Evolutionary conservation across 2,888 invertebrate genomes (phyloP).

Genomic region (Xanthostigma xanthostigma): DNA sequence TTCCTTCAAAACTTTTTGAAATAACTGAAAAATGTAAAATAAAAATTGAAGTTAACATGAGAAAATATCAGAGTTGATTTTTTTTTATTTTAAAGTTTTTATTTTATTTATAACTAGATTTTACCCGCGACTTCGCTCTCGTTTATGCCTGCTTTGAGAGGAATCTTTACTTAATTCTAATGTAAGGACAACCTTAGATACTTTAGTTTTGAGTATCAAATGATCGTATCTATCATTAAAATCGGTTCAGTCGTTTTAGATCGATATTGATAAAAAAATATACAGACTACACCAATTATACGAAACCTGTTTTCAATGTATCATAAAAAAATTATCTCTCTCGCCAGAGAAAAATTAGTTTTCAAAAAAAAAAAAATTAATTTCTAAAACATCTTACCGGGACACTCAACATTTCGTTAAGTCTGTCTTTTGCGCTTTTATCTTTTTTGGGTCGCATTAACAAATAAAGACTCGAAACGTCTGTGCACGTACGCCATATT

Average conservation of each 20-base stretch:
- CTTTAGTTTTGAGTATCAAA: too few relatives aligned
- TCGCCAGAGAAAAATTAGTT: too few relatives aligned
- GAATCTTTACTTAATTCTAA: too few relatives aligned
- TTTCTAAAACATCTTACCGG: neutral
- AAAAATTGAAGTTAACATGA: neutral
- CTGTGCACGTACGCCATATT: constrained; percentile 53
- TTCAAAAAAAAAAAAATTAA: neutral
- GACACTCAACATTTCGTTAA: constrained; percentile 1
- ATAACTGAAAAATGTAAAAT: constrained; percentile 12
- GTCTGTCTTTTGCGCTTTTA: neutral
- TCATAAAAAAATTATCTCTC: too few relatives aligned
- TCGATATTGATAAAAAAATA: too few relatives aligned
- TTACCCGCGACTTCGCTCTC: too few relatives aligned
- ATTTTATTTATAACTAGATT: too few relatives aligned
- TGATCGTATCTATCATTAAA: too few relatives aligned
- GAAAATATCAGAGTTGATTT: neutral
- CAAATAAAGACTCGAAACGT: constrained; percentile 21
- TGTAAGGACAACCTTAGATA: too few relatives aligned
- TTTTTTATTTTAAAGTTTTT: neutral
- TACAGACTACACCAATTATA: too few relatives aligned
- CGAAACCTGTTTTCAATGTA: neutral
- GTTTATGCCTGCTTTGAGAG: too few relatives aligned
- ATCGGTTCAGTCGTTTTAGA: too few relatives aligned
- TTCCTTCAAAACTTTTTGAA: constrained; percentile 14
- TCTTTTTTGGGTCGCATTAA: constrained; percentile 1